Evolutionary conservation across 2,888 invertebrate genomes (phyloP).

Genomic region (Drosophila meridiana): DNA sequence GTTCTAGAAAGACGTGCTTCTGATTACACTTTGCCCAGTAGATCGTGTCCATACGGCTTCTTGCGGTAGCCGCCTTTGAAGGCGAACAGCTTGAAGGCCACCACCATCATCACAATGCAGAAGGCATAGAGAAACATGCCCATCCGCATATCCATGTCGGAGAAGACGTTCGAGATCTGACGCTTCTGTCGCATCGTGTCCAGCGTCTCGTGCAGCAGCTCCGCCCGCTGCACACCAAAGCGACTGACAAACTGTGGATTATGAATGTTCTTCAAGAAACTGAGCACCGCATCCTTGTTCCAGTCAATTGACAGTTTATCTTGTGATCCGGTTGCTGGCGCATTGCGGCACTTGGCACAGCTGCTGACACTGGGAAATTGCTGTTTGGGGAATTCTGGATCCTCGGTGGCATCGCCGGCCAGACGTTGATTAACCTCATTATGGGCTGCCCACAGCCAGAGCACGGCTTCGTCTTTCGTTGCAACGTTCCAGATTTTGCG

Average conservation of each 20-base stretch:
- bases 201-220: conserved; percentile 66
- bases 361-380: conserved; percentile 91
- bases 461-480: conserved; percentile 90
- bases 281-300: conserved; percentile 82
- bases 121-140: conserved; percentile 91
- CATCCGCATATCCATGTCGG: conserved; percentile 89
- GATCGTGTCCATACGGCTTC: conserved; percentile 90
- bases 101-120: conserved; percentile 90
- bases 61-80: conserved; percentile 88
- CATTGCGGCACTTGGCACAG: conserved; percentile 88
- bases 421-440: conserved; percentile 96
- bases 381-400: conserved; percentile 94
- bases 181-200: conserved; percentile 81
- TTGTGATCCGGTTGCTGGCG: conserved; percentile 54
- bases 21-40: conserved; percentile 89
- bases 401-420: conserved; percentile 94
- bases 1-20: conserved; percentile 15
- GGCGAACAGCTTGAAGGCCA: conserved; percentile 91
- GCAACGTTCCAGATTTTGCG: conserved; percentile 90
- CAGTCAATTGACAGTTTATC: conserved; percentile 70
- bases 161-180: conserved; percentile 82
- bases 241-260: conserved; percentile 81
- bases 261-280: conserved; percentile 83
- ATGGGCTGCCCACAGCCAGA: conserved; percentile 98
- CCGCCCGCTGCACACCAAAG: conserved; percentile 78